Base-by-base conservation (phyloP, 2,797 vertebrate species). In the Heterohyrax brucei region DNA sequence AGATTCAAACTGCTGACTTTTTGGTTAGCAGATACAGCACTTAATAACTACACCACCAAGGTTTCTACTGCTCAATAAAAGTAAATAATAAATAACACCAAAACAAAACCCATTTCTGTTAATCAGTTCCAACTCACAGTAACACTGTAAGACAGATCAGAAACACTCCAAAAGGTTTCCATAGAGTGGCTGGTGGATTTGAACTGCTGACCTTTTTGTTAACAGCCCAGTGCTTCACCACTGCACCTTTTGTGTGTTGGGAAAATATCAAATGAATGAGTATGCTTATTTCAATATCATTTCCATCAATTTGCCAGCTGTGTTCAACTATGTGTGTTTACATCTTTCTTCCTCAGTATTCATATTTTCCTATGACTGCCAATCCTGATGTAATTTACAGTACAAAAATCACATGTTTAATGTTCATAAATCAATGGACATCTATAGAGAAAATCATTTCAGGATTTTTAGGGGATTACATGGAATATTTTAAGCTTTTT, bases 221-320 rank as follows among this genome's bases (percentile, higher is more conserved):
- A 56, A 16, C 53, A 56, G 12, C 53, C 53, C 10, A 56, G 18
- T 12, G 53, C 53, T 56, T 56, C 13, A 56, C 53, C 53, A 56
- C 50, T 53, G 50, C 13, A 13, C 50, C 50, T 53, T 13, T 87
- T 91, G 78, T 18, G 24, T 92, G 59, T 73, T 95, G 77, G 33
- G 86, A 94, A 93, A 95, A 96, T 92, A 86, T 78, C 94, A 56
- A 95, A 18, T 92, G 61, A 95, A 93, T 89, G 39, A 88, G 87
- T 80, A 8, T 64, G 92, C 48, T 95, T 85, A 96, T 84, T 92
- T 90, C 50, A 83, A 92, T 92, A 96, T 93, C 73, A 88, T 90
- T 94, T 93, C 82, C 68, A 91, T 91, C 86, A 87, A 87, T 79
- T 81, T 95, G 66, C 81, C 61, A 86, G 50, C 76, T 59, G 7